phyloP scores from a whole-genome alignment of 53 echinoderm and acorn worm species.

The Arbacia lixula region DNA sequence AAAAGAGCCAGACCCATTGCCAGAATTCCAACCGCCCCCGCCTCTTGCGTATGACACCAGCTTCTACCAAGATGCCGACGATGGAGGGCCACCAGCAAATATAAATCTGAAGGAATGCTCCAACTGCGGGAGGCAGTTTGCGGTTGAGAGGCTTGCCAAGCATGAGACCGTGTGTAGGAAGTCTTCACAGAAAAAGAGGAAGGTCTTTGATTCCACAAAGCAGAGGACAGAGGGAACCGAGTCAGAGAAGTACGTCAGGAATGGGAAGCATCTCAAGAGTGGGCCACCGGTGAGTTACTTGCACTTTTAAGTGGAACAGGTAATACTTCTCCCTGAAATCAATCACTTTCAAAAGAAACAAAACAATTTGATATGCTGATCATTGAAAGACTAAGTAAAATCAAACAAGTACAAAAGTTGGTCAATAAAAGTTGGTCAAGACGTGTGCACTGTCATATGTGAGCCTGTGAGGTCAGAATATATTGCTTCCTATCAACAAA shows the following conservation, averaged over 20 bases:
- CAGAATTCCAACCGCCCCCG: constrained; percentile 24
- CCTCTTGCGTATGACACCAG: constrained; percentile 35
- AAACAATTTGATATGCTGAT: no score
- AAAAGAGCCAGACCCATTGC: constrained; percentile 6
- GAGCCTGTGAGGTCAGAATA: no score
- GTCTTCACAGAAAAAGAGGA: constrained; percentile 68
- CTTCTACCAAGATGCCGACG: constrained; percentile 59
- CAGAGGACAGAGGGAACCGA: constrained; percentile 83
- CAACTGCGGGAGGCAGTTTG: constrained; percentile 79
- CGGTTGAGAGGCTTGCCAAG: constrained; percentile 81
- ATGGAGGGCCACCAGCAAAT: constrained; percentile 30
- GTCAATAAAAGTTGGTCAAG: no score
- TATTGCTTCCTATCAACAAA: no score
- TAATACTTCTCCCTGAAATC: no score
- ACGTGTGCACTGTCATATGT: no score
- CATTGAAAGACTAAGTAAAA: no score
- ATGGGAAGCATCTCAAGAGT: constrained; percentile 66
- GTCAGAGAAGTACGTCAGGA: constrained; percentile 54
- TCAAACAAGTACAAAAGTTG: no score
- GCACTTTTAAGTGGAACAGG: no score
- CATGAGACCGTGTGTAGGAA: constrained; percentile 77
- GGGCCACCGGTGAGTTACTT: constrained; percentile 68
- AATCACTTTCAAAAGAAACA: no score
- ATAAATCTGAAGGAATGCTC: constrained; percentile 65
- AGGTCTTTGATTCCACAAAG: constrained; percentile 78